These are phyloP conservation scores for Collichthys lucidus DNA, from an alignment of 2,113 vertebrate genomes.

Conservation along the genomic window DNA sequence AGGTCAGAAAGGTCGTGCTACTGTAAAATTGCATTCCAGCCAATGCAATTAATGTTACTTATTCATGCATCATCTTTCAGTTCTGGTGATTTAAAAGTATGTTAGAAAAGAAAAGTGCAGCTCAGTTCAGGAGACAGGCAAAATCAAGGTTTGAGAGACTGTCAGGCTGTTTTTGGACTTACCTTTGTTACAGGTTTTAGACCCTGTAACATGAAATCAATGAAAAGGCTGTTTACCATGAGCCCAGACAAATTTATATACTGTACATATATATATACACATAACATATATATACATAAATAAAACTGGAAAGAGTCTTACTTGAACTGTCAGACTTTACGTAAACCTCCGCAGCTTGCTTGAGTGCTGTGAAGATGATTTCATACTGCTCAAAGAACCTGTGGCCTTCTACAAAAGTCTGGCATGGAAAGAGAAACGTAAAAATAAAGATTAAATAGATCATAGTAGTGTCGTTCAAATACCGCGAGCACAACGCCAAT, in stretches of 20 bases:
- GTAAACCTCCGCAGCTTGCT: conserved; percentile 92
- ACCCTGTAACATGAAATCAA: conserved; percentile 81
- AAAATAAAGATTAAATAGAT: not conserved
- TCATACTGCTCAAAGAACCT: conserved; percentile 98
- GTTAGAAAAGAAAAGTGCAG: conserved; percentile 49
- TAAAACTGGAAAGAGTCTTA: conserved; percentile 77
- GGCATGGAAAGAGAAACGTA: conserved; percentile 6
- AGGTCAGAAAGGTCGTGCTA: conserved; percentile 56
- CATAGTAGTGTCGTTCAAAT: not conserved
- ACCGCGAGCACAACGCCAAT: not conserved
- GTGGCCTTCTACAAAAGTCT: conserved; percentile 95
- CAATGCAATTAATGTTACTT: conserved; percentile 23
- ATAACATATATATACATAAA: not conserved
- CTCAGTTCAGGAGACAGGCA: conserved; percentile 48
- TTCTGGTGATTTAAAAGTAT: conserved; percentile 34
- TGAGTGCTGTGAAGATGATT: conserved; percentile 90
- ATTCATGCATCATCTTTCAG: conserved; percentile 58
- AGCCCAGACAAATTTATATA: conserved; percentile 25
- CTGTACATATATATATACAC: no score
- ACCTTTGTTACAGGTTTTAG: conserved; percentile 82
- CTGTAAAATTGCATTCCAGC: conserved; percentile 51
- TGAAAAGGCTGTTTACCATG: conserved; percentile 60
- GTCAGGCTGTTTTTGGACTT: conserved; percentile 70
- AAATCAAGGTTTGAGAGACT: conserved; percentile 17
- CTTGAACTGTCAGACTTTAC: conserved; percentile 93